A percentile compares a stretch with the other conserved stretches of the same genome.
These are phyloP conservation scores for Phodopus roborovskii DNA, from an alignment of 2,113 vertebrate genomes.

Conservation along the genomic window DNA sequence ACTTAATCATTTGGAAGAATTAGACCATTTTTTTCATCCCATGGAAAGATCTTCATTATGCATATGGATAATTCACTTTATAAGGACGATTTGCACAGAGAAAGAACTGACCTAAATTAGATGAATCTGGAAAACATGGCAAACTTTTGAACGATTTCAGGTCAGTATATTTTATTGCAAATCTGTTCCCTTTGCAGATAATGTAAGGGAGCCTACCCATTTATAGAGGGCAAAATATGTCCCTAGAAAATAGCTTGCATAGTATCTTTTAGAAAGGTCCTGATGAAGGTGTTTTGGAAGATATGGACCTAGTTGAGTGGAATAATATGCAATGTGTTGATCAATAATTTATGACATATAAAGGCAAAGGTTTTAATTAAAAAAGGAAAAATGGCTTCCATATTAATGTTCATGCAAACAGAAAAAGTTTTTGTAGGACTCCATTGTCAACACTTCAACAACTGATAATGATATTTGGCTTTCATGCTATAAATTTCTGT, in stretches of 20 bases:
- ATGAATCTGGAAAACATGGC: conserved; percentile 56
- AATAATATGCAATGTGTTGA: not conserved
- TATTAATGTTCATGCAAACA: conserved; percentile 69
- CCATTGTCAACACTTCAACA: conserved; percentile 80
- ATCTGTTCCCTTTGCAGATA: conserved; percentile 1
- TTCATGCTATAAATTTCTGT: conserved; percentile 80
- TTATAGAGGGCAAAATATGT: not conserved
- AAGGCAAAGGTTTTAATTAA: conserved; percentile 75
- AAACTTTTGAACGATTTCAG: conserved; percentile 41
- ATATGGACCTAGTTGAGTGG: not conserved
- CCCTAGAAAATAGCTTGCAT: conserved; percentile 1
- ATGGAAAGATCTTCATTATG: not conserved
- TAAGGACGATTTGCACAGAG: not conserved
- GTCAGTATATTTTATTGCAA: conserved; percentile 33
- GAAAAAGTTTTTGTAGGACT: conserved; percentile 78
- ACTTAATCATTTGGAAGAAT: conserved; percentile 20
- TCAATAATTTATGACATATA: conserved; percentile 77
- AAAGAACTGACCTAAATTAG: conserved; percentile 46
- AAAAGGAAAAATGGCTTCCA: conserved; percentile 69
- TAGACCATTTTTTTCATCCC: conserved; percentile 28
- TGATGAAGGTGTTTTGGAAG: conserved; percentile 49
- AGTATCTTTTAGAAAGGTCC: not conserved
- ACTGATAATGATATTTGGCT: conserved; percentile 76
- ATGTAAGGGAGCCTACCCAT: conserved; percentile 28
- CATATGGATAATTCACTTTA: conserved; percentile 38